Conservation (phyloP, 2,888 invertebrate genomes). For the Tetropium fuscum region DNA sequence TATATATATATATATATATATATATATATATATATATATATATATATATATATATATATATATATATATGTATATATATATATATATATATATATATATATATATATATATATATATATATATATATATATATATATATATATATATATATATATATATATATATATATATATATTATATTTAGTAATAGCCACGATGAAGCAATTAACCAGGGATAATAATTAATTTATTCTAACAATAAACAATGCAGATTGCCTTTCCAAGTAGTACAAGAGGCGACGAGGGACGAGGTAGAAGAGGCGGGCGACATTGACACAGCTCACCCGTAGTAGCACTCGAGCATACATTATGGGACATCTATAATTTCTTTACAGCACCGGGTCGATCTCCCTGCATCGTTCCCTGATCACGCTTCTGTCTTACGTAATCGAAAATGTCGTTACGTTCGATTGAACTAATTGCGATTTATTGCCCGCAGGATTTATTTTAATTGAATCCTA, state of each 20-base stretch:
- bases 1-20: no score
- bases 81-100: no score
- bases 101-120: no score
- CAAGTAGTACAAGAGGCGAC: slow-evolving; percentile 4
- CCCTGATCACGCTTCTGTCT: slow-evolving; percentile 53
- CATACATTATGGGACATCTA: slow-evolving; percentile 18
- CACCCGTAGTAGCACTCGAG: not conserved
- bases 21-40: no score
- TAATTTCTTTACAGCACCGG: slow-evolving; percentile 7
- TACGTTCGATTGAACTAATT: slow-evolving; percentile 59
- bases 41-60: no score
- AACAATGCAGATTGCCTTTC: slow-evolving; percentile 19
- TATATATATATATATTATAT: not conserved
- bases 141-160: no score
- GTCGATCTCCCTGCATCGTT: slow-evolving; percentile 21
- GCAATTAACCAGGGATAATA: slow-evolving; percentile 15
- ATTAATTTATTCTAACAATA: slow-evolving; percentile 10
- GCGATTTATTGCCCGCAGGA: slow-evolving; percentile 60
- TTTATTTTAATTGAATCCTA: slow-evolving; percentile 60
- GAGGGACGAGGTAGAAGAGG: not conserved
- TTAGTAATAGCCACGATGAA: no score
- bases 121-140: no score
- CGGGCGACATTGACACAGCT: slow-evolving; percentile 9
- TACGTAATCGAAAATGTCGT: slow-evolving; percentile 54
- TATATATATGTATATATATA: no score